These are phyloP conservation scores for Halyomorpha halys DNA, from an alignment of 1,140 invertebrate genomes.

Conservation along the genomic window DNA sequence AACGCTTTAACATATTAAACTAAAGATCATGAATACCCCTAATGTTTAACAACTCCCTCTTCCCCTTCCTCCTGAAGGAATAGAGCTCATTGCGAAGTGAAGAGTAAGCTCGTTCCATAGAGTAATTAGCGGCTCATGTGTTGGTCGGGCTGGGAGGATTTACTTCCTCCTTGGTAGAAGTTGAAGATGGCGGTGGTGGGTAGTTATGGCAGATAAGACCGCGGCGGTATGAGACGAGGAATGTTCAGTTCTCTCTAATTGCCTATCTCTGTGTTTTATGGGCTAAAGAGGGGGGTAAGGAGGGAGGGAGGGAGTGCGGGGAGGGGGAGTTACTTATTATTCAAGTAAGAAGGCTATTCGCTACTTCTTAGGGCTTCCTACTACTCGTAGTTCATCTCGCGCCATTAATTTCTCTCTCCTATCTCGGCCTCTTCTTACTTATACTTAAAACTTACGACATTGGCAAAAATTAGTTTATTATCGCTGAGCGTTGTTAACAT, in stretches of 20 bases:
- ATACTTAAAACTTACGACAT: no score
- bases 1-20: no score
- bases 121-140: no score
- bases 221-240: neutral
- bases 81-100: no score
- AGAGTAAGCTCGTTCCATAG: no score
- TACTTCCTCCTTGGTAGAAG: no score
- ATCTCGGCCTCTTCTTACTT: neutral
- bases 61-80: no score
- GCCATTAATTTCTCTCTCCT: neutral
- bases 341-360: constrained; percentile 10
- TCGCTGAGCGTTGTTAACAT: no score
- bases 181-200: neutral
- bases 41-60: no score
- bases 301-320: neutral
- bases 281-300: neutral
- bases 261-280: constrained; percentile 10
- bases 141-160: no score
- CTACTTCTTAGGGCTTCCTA: neutral
- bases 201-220: neutral
- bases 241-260: neutral
- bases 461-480: no score
- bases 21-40: no score
- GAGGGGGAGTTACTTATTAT: neutral
- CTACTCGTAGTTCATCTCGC: neutral